Evolutionary conservation across 2,888 invertebrate species (phyloP), one percentile per base, ranked within the genome.

Genomic region (Campoplex capitator): DNA sequence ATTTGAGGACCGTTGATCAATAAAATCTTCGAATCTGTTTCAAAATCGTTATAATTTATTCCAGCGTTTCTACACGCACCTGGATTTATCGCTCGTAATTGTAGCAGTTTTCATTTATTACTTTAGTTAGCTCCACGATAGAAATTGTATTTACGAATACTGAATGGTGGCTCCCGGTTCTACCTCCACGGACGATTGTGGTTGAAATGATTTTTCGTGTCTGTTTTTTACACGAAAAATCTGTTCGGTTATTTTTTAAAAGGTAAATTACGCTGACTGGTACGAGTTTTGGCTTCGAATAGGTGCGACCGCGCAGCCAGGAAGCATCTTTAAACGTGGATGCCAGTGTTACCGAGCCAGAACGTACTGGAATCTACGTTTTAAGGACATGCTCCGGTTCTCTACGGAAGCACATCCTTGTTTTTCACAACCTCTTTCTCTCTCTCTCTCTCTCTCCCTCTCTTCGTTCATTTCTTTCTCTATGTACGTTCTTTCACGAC

Each of bases 371-470:
- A 77, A 81, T 81, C 77, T 68, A 70, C 82, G 81, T 81, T 86
- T 81, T 68, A 84, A 86, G 74, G 77, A 81, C 81, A 81, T 80
- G 67, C 62, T 77, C 32, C 54, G 75, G 68, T 51, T 76, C 23
- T 28, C 56, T 35, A 70, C n/a, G 70, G 16, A 74, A 68, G 48
- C 68, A 48, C 67, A 35, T 58, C 23, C 67, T 58, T 73, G 42
- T 76, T 71, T 56, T 54, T 32, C 62, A 28, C 62, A 32, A 62
- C 62, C 11, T 16, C 13, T 62, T 13, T 28, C 13, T 32, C 23
- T 56, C 11, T 56, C n/a, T 11, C 16, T 62, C 16, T 62, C 16
- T 32, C 4, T 62, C 32, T 16, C 16, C 32, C 62, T 62, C 16
- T 62, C 32, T 62, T 9, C 23, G 23, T 58, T 65, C 54, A 18